Base-by-base conservation (phyloP, 2,113 vertebrate species). In the Podocnemis expansa region DNA sequence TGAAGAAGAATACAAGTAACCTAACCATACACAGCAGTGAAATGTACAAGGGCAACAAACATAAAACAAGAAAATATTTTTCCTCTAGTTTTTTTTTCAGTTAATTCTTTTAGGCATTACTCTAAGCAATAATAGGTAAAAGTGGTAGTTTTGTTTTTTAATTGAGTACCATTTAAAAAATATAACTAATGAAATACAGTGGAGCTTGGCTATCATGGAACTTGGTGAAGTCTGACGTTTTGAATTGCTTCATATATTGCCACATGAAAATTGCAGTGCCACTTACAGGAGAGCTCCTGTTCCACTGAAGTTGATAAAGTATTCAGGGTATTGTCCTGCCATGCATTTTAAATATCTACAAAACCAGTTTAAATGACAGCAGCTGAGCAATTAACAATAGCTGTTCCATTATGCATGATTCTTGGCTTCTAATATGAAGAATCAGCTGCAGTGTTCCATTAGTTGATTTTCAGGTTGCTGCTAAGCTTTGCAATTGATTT, bases 381-480 rank as follows among this genome's bases (percentile, higher is more conserved):
- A 91, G 22, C 89, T 87, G 45, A 79, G 82, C 76, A 91, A 89
- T 94, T 96, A 87, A 87, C 70, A 89, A 73, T 89, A 93, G 47
- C 54, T 94, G 13, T 27, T 95, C 87, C 43, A 82, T 96, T 92
- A 96, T 90, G 76, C 80, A 89, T 93, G 80, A 70, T 83, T 91
- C 82, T 87, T 88, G 70, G 47, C 88, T 92, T 41, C 85, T 90
- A 58, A 51, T 24, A 82, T 5, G 93, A 87, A 78, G 10, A 90
- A 85, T 55, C 43, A 92, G 17, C 55, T 60, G 47, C 84, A 88
- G 60, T 49, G 27, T 94, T 95, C 84, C 91, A 55, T 92, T 52
- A 83, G 17, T 52, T 85, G 84, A 86, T 93, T 96, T 95, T 95
- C 88, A 95, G 87, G 92, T 92, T 88, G 19, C 82, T 93, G 79